phyloP scores from a whole-genome alignment of 2,888 invertebrate species.

The Elgonia sp. region DNA sequence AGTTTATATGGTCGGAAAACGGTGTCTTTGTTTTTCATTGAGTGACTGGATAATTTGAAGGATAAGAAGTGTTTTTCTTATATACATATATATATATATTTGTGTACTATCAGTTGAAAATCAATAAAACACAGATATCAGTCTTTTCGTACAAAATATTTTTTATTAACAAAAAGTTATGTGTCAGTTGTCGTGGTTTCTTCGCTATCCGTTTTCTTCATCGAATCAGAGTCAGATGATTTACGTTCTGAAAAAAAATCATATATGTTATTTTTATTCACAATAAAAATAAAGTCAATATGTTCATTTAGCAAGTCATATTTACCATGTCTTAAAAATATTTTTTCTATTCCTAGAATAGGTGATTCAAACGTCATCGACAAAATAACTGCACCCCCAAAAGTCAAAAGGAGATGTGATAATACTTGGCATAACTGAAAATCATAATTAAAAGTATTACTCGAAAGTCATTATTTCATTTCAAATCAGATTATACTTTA shows the following conservation, averaged over 20 bases:
- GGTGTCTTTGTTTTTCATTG: constrained; percentile 12
- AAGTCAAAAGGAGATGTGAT: constrained; percentile 89
- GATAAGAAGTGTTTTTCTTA: constrained; percentile 42
- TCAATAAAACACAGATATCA: constrained; percentile 51
- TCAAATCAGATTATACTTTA: constrained; percentile 40
- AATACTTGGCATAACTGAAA: constrained; percentile 89
- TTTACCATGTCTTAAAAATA: constrained; percentile 88
- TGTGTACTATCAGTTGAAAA: constrained; percentile 39
- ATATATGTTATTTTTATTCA: too few relatives aligned
- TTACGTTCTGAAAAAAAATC: constrained; percentile 69
- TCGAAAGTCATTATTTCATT: constrained; percentile 41
- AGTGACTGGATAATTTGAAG: constrained; percentile 25
- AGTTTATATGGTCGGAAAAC: constrained; percentile 28
- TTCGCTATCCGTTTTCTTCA: constrained; percentile 79
- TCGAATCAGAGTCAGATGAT: constrained; percentile 67
- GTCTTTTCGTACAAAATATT: constrained; percentile 73
- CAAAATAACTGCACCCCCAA: constrained; percentile 89
- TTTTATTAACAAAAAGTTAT: constrained; percentile 53
- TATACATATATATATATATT: constrained; percentile 47
- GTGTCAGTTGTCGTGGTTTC: constrained; percentile 78
- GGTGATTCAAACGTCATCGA: constrained; percentile 92
- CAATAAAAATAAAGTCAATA: too few relatives aligned
- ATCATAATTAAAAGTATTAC: constrained; percentile 27
- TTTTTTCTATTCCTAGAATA: constrained; percentile 91
- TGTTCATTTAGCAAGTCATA: constrained; percentile 18